Evolutionary conservation across 2,888 invertebrate species (phyloP).

Genomic region (Ferdinandea cuprea): DNA sequence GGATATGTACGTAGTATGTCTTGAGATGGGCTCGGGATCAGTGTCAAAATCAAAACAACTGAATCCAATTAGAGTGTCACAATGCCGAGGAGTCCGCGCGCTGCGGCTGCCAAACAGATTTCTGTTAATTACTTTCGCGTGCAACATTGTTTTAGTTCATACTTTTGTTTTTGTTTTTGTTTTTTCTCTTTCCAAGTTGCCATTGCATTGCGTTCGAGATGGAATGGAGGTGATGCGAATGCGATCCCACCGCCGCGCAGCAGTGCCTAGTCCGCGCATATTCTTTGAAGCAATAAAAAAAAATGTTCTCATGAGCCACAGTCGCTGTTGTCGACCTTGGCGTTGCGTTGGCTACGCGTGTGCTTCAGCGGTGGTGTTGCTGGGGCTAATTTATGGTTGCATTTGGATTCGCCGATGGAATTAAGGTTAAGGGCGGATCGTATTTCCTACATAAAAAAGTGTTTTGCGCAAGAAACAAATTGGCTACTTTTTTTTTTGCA

Average conservation of each 20-base stretch:
- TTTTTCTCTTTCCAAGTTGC: too few relatives aligned
- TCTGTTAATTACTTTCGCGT: neutral
- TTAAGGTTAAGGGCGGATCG: slow-evolving; percentile 64
- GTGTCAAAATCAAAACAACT: slow-evolving; percentile 25
- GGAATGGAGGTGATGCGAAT: neutral
- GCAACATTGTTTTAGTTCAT: slow-evolving; percentile 1
- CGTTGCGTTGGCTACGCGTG: slow-evolving; percentile 29
- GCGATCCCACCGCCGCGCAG: neutral
- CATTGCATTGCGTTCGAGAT: neutral
- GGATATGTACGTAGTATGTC: slow-evolving; percentile 14
- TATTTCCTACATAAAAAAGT: slow-evolving; percentile 62
- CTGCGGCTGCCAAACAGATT: neutral
- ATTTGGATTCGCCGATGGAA: slow-evolving; percentile 44
- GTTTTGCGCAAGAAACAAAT: slow-evolving; percentile 53
- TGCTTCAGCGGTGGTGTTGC: neutral
- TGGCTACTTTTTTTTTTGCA: slow-evolving; percentile 23
- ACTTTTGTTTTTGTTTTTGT: too few relatives aligned
- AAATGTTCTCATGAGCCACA: slow-evolving; percentile 9
- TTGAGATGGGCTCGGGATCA: slow-evolving; percentile 9
- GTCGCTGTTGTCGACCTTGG: slow-evolving; percentile 39
- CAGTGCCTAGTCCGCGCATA: too few relatives aligned
- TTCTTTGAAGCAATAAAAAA: neutral
- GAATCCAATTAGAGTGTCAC: slow-evolving; percentile 56
- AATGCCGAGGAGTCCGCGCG: too few relatives aligned
- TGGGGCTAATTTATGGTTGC: slow-evolving; percentile 54